phyloP scores from a whole-genome alignment of 2,888 invertebrate species.

The Limnephilus lunatus region DNA sequence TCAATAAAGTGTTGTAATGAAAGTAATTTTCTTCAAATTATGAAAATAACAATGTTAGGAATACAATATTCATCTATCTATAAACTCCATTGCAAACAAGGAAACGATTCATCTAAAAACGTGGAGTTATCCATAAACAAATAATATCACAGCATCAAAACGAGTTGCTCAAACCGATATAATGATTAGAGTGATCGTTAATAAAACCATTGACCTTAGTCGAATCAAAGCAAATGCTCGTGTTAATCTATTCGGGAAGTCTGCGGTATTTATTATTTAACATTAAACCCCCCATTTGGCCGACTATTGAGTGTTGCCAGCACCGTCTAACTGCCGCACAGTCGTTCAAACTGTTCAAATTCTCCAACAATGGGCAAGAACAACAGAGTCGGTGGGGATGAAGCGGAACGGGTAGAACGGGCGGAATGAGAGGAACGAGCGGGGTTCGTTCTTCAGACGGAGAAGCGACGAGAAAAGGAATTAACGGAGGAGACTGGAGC shows the following conservation, averaged over 20 bases:
- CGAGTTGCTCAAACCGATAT: background rate
- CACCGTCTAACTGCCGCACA: constrained; percentile 46
- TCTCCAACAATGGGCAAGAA: constrained; percentile 11
- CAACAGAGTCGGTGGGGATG: constrained; percentile 39
- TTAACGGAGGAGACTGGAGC: constrained; percentile 64
- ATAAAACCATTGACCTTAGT: constrained; percentile 10
- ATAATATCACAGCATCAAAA: background rate
- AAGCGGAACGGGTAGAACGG: background rate
- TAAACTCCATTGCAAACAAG: too few species aligned
- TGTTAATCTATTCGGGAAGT: constrained; percentile 21
- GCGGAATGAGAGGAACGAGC: background rate
- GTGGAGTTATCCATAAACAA: background rate
- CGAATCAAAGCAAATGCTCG: constrained; percentile 27
- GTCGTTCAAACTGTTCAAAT: constrained; percentile 24
- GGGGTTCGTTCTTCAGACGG: constrained; percentile 43
- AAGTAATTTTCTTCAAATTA: too few species aligned
- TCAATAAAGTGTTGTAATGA: too few species aligned
- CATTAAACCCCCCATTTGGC: constrained; percentile 47
- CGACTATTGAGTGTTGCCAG: constrained; percentile 32
- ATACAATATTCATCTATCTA: too few species aligned
- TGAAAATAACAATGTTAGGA: too few species aligned
- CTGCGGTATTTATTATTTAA: constrained; percentile 53
- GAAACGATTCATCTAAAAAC: too few species aligned
- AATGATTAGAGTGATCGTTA: background rate
- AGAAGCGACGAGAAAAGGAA: constrained; percentile 50